Evolutionary conservation across 2,797 vertebrate genomes (phyloP).

Genomic region (Acrossocheilus fasciatus): DNA sequence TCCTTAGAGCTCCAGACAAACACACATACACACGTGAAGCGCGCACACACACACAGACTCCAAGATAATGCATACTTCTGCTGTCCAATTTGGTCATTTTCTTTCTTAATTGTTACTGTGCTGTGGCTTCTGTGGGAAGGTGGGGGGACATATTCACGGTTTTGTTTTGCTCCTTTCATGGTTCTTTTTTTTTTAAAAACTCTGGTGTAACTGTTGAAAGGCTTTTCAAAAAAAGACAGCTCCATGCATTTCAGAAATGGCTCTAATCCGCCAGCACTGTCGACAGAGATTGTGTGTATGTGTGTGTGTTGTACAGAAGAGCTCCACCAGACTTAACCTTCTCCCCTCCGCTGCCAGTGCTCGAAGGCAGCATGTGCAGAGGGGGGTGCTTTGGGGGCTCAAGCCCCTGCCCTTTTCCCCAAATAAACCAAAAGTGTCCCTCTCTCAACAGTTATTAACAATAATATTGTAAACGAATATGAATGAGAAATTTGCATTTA

Average conservation of each 20-base stretch:
- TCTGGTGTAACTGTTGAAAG: constrained; percentile 58
- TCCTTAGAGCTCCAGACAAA: constrained; percentile 49
- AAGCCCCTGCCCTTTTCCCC: not conserved
- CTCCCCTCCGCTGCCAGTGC: constrained; percentile 33
- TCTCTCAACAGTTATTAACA: not conserved
- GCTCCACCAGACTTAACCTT: constrained; percentile 63
- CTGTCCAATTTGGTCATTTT: constrained; percentile 55
- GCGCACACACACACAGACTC: not conserved
- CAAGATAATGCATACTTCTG: constrained; percentile 38
- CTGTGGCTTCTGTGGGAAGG: constrained; percentile 24
- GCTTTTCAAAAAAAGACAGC: constrained; percentile 50
- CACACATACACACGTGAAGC: constrained; percentile 37
- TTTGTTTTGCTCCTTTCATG: constrained; percentile 60
- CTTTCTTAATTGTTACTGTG: constrained; percentile 51
- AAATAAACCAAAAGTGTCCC: constrained; percentile 9
- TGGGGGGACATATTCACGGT: constrained; percentile 42
- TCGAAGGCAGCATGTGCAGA: constrained; percentile 22
- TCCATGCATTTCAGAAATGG: constrained; percentile 52
- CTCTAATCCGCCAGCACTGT: constrained; percentile 52
- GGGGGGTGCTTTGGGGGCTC: not conserved
- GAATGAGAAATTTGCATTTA: not conserved
- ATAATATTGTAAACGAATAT: not conserved
- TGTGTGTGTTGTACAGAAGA: constrained; percentile 45
- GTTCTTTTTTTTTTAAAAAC: constrained; percentile 43
- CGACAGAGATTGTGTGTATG: constrained; percentile 38